A percentile compares a stretch with the other conserved stretches of the same genome.
phyloP scores from a whole-genome alignment of 2,113 vertebrate species.

The Alexandromys fortis region DNA sequence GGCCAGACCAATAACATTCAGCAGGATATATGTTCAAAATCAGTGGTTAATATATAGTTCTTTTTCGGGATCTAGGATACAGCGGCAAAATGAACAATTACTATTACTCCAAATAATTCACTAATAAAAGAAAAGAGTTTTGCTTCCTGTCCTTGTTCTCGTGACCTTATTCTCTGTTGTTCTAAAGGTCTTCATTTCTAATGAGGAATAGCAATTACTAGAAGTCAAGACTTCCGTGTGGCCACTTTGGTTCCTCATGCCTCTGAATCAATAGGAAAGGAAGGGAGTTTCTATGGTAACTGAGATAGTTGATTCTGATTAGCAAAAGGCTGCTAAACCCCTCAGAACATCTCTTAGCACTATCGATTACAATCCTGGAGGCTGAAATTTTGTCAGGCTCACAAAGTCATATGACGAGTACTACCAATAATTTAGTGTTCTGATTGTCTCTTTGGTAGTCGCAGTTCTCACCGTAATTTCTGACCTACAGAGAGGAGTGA shows the following conservation, averaged over 20 bases:
- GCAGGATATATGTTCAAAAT: not conserved
- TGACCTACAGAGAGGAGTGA: not conserved
- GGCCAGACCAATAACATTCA: not conserved
- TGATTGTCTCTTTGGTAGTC: not conserved
- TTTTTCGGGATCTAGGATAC: not conserved
- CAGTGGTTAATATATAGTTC: not conserved
- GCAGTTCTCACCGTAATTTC: not conserved
- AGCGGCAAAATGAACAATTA: not conserved
- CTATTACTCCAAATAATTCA: not conserved
- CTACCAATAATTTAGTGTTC: not conserved
- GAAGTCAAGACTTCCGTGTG: not conserved
- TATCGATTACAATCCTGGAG: not conserved
- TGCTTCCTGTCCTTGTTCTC: not conserved
- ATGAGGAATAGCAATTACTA: not conserved
- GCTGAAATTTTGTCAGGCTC: slow-evolving; percentile 1
- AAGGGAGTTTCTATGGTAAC: not conserved
- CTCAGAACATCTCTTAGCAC: not conserved
- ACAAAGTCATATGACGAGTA: not conserved
- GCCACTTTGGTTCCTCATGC: not conserved
- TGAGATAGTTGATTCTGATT: not conserved
- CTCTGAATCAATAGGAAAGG: not conserved
- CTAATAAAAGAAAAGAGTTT: not conserved
- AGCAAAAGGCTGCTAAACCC: not conserved
- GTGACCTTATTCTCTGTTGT: not conserved
- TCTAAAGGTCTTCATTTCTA: slow-evolving; percentile 1